Evolutionary conservation across 2,797 vertebrate genomes (phyloP), one percentile per base, ranked within the genome.

Genomic region (Anableps anableps): DNA sequence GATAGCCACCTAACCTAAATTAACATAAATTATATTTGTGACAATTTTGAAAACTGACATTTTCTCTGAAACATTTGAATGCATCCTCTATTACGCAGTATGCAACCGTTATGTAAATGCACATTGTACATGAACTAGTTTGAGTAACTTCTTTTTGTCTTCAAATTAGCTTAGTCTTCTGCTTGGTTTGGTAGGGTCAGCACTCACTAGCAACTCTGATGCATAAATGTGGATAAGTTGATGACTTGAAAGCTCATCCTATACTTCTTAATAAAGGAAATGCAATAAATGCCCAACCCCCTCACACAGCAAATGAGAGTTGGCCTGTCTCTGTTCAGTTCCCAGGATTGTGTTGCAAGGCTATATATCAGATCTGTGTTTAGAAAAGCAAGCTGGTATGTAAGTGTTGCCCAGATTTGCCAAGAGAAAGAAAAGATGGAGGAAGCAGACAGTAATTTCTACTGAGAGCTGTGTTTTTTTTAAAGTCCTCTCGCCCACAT

Each of bases 401-500:
- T 38, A 21, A 68, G 36, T 11, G 36, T 4, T 34, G 60, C 31
- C 60, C 60, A 64, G 60, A 64, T 64, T 36, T 64, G 31, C 31
- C 60, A 17, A 68, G 7, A 68, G 64, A 68, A 38, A 66, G 64
- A 68, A 68, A 41, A 68, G 36, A 38, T 41, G 64, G 36, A 41
- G 64, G 64, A 23, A 41, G 64, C 64, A 41, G 64, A 68, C 64
- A 68, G 19, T 41, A 23, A 41, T 68, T 68, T 68, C 64, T 41
- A 68, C 36, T 41, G 64, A 34, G 58, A 41, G 64, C 34, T 68
- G 64, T 38, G 64, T 66, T 68, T 68, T 68, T 68, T 13, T n/a
- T n/a, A n/a, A 26, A 41, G 64, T 68, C 36, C 36, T 36, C 64
- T 68, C 64, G 64, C 64, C 64, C 36, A 68, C 64, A 41, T 68